Conservation (phyloP, 2,888 invertebrate species). For the Sisyra nigra region DNA sequence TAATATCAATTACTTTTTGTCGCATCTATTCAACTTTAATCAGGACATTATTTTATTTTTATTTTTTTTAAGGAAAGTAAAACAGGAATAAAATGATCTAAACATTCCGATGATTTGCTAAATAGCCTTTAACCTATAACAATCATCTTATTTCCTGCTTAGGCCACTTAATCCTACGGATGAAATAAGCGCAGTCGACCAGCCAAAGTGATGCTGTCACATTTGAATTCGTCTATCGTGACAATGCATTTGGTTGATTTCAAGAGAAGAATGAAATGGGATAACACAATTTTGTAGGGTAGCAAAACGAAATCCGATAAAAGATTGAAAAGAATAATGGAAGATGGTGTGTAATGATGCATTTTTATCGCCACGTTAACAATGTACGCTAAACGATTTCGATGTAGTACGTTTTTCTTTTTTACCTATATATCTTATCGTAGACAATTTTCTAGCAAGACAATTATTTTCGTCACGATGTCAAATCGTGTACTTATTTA, state of each 20-base stretch:
- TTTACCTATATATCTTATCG: background rate
- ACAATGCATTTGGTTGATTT: slow-evolving; percentile 5
- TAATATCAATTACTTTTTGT: too few species aligned
- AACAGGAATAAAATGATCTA: too few species aligned
- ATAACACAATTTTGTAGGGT: slow-evolving; percentile 11
- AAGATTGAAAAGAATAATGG: slow-evolving; percentile 11
- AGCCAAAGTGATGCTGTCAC: background rate
- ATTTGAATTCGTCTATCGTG: background rate
- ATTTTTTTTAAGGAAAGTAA: too few species aligned
- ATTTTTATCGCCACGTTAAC: slow-evolving; percentile 9
- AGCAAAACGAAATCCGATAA: slow-evolving; percentile 10
- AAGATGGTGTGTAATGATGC: slow-evolving; percentile 7
- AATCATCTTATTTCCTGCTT: slow-evolving; percentile 9
- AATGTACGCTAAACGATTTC: background rate
- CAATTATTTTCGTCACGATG: background rate
- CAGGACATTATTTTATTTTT: too few species aligned
- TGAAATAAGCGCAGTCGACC: background rate
- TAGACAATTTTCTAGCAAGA: background rate
- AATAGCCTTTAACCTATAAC: slow-evolving; percentile 8
- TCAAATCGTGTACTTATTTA: too few species aligned
- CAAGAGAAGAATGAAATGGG: slow-evolving; percentile 9
- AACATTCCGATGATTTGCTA: background rate
- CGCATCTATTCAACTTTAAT: too few species aligned
- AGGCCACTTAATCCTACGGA: slow-evolving; percentile 6
- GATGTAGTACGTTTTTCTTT: background rate